phyloP scores from a whole-genome alignment of 2,888 invertebrate genomes.

The Dolichopus griseipennis region DNA sequence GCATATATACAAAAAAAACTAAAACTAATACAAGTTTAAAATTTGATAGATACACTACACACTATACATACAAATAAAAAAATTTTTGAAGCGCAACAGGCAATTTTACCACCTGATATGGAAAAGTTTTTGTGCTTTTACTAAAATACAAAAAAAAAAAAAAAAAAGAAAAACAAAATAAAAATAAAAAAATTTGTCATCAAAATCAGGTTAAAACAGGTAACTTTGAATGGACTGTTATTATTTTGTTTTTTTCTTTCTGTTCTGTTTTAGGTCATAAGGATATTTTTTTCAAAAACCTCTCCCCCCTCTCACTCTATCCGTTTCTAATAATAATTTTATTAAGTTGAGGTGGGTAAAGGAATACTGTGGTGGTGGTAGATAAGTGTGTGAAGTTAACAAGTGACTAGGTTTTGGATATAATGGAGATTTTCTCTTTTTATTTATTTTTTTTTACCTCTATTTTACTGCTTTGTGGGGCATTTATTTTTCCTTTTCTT shows the following conservation, averaged over 20 bases:
- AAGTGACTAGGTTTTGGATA: no score
- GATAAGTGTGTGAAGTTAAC: no score
- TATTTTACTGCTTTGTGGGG: background rate
- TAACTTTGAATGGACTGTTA: background rate
- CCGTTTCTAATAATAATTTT: background rate
- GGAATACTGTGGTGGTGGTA: background rate
- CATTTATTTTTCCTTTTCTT: background rate
- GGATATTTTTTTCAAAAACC: constrained; percentile 1
- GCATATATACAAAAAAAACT: background rate
- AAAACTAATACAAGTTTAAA: background rate
- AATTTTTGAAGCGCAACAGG: background rate
- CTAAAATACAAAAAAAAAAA: background rate
- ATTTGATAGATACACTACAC: background rate
- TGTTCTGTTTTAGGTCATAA: background rate
- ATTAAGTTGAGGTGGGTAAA: no score
- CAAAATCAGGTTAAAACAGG: constrained; percentile 6
- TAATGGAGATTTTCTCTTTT: no score
- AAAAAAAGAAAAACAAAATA: no score
- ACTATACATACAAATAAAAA: background rate
- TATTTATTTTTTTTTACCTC: background rate
- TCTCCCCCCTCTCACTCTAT: no score
- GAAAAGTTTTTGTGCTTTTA: background rate
- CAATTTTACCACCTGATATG: background rate
- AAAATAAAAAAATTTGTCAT: background rate
- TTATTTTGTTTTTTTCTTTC: no score